Percentiles rank a stretch among this genome's conserved stretches.
These are phyloP conservation scores for Drosophila nr. fundita DNA, from an alignment of 2,888 invertebrate genomes.

Conservation along the genomic window DNA sequence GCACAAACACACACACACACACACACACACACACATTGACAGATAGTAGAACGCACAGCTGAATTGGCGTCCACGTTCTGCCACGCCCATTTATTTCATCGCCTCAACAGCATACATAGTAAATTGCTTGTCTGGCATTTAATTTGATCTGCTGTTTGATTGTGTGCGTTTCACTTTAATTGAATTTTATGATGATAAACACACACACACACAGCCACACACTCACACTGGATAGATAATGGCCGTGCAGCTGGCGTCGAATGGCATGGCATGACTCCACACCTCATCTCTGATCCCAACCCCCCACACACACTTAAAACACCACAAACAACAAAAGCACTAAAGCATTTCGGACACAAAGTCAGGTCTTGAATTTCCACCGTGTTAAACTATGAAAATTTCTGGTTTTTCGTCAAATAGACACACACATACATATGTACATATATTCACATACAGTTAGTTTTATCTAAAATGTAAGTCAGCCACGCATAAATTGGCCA, in stretches of 20 bases:
- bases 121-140: constrained; percentile 80
- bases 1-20: constrained; percentile 19
- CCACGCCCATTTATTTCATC: constrained; percentile 56
- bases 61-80: constrained; percentile 41
- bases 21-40: constrained; percentile 4
- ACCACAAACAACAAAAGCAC: constrained; percentile 3
- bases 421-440: constrained; percentile 1
- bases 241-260: constrained; percentile 18
- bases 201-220: constrained; percentile 35
- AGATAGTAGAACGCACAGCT: constrained; percentile 2
- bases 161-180: constrained; percentile 79
- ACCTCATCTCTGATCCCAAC: neutral
- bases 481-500: constrained; percentile 6
- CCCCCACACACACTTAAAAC: neutral
- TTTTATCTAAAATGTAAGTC: neutral
- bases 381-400: constrained; percentile 11
- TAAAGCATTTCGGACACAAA: constrained; percentile 47
- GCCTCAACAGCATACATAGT: constrained; percentile 59
- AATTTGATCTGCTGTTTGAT: constrained; percentile 81
- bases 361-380: constrained; percentile 24
- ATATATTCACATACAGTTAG: neutral
- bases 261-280: constrained; percentile 6
- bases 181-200: constrained; percentile 78
- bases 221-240: constrained; percentile 17
- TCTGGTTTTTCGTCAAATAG: constrained; percentile 1